A percentile compares a stretch with the other conserved stretches of the same genome.
Conservation (phyloP, 2,888 invertebrate genomes). For the Leucophenga maculata region DNA sequence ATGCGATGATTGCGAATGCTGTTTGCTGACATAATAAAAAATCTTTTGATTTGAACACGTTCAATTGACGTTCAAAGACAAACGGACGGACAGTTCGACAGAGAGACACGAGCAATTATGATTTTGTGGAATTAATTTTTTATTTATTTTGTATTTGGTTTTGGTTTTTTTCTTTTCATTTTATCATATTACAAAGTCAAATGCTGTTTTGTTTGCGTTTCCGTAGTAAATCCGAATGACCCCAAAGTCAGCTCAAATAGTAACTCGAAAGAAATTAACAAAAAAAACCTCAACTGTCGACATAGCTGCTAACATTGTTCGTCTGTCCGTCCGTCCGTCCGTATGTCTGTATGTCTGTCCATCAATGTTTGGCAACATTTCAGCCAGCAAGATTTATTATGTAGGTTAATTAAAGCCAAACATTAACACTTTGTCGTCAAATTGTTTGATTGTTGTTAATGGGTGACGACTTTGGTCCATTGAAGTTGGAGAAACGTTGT, state of each 20-base stretch:
- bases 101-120: neutral
- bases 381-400: too few relatives aligned
- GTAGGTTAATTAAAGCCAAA: too few relatives aligned
- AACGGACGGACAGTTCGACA: neutral
- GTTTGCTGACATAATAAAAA: slow-evolving; percentile 34
- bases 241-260: slow-evolving; percentile 5
- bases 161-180: neutral
- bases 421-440: too few relatives aligned
- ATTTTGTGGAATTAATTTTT: slow-evolving; percentile 8
- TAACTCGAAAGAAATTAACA: slow-evolving; percentile 37
- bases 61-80: slow-evolving; percentile 22
- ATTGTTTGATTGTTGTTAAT: too few relatives aligned
- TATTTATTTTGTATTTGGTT: neutral
- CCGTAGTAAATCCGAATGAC: neutral
- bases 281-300: slow-evolving; percentile 24
- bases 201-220: slow-evolving; percentile 13
- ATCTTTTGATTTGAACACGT: slow-evolving; percentile 13
- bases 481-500: too few relatives aligned
- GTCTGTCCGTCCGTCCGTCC: neutral
- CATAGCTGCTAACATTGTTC: neutral
- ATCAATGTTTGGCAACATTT: neutral
- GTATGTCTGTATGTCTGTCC: neutral
- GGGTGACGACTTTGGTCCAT: too few relatives aligned
- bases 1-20: too few relatives aligned
- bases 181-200: slow-evolving; percentile 38